Percentiles rank a stretch among this genome's conserved stretches.
phyloP scores from a whole-genome alignment of 1,140 invertebrate genomes.

The Homalodisca vitripennis region DNA sequence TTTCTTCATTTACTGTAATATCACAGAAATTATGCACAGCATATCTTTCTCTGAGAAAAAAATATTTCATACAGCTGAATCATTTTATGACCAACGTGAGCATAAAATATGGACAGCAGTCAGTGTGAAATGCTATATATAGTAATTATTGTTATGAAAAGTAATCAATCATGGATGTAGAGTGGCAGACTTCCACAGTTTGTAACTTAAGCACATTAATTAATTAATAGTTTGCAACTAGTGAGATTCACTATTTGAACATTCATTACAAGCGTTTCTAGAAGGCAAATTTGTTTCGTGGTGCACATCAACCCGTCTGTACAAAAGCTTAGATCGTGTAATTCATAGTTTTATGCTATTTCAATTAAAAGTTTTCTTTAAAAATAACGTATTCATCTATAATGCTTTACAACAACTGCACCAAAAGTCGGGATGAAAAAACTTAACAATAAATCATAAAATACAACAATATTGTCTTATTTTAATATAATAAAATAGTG shows the following conservation, averaged over 20 bases:
- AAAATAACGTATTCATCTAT: background rate
- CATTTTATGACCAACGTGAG: background rate
- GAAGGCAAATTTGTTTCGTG: background rate
- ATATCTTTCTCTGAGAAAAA: slow-evolving; percentile 12
- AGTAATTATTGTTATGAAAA: too few relatives aligned
- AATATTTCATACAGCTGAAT: background rate
- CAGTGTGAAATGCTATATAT: slow-evolving; percentile 4
- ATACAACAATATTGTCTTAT: slow-evolving; percentile 19
- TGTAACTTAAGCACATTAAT: slow-evolving; percentile 10
- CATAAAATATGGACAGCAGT: too few relatives aligned
- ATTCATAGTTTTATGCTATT: background rate
- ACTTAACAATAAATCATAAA: background rate
- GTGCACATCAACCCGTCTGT: too few relatives aligned
- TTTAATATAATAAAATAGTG: background rate
- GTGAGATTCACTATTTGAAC: background rate
- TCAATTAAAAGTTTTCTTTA: background rate
- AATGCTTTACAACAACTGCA: background rate
- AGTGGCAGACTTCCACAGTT: background rate
- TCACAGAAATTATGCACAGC: slow-evolving; percentile 22
- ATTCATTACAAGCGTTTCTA: background rate
- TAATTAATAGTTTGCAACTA: background rate
- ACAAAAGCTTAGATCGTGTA: background rate
- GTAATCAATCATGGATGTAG: background rate
- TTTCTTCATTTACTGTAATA: slow-evolving; percentile 14
- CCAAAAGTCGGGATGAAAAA: background rate